Conservation (phyloP, 2,113 vertebrate genomes). For the Petaurus breviceps region DNA sequence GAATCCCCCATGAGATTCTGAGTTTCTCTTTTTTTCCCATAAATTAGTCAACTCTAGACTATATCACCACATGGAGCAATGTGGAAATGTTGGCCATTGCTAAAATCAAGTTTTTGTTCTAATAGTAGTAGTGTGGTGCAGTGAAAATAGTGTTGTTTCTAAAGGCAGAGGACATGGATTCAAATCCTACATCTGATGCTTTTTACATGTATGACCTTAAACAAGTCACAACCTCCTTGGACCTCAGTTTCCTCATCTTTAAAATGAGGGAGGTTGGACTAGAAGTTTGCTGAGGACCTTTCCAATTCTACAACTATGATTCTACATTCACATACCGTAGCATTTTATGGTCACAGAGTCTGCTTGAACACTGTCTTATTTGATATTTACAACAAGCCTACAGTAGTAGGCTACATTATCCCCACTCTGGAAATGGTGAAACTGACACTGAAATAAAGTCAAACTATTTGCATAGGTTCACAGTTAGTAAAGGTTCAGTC, state of each 20-base stretch:
- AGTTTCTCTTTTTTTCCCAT: not conserved
- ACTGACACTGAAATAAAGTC: not conserved
- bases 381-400: not conserved
- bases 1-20: not conserved
- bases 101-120: not conserved
- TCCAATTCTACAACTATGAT: not conserved
- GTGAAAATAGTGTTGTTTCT: not conserved
- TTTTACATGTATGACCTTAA: not conserved
- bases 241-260: not conserved
- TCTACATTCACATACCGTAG: not conserved
- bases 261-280: not conserved
- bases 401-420: not conserved
- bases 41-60: not conserved
- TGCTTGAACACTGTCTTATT: not conserved
- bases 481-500: not conserved
- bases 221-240: not conserved
- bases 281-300: not conserved
- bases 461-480: not conserved
- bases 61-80: not conserved
- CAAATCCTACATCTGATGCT: not conserved
- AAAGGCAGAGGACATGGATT: not conserved
- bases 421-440: not conserved
- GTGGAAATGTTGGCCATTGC: not conserved
- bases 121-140: not conserved
- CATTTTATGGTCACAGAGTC: not conserved